Percentiles rank a stretch among this genome's conserved stretches.
These are phyloP conservation scores for Rhinogobio ventralis DNA, from an alignment of 2,797 vertebrate genomes.

Conservation along the genomic window DNA sequence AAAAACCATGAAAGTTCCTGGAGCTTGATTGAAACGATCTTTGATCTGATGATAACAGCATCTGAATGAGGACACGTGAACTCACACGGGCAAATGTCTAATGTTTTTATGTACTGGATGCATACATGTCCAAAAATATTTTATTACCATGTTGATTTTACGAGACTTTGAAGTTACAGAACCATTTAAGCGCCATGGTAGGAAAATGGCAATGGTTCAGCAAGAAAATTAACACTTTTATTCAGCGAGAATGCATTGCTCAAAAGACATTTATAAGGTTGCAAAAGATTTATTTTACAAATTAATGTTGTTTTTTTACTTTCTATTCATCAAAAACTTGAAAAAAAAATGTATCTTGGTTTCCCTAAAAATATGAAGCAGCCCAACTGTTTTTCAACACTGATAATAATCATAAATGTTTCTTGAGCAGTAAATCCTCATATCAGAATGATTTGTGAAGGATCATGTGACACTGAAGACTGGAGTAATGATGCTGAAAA, in stretches of 20 bases:
- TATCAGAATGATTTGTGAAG: neutral
- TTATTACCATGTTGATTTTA: neutral
- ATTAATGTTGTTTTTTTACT: too few relatives aligned
- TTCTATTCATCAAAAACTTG: neutral
- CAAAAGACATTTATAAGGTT: neutral
- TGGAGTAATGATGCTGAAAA: neutral
- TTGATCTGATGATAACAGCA: slow-evolving; percentile 27
- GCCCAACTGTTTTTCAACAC: neutral
- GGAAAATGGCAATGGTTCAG: neutral
- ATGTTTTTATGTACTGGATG: neutral
- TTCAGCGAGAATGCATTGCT: too few relatives aligned
- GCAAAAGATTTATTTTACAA: neutral
- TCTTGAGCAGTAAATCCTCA: neutral
- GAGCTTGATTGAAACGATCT: neutral
- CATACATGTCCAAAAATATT: neutral
- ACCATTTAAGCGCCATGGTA: neutral
- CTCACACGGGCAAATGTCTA: neutral
- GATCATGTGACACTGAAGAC: neutral
- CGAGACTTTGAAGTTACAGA: neutral
- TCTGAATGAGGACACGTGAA: neutral
- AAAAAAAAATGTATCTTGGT: neutral
- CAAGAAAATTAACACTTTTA: neutral
- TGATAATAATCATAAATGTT: neutral
- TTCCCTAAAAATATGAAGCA: neutral
- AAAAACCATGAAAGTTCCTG: slow-evolving; percentile 20